Conservation (phyloP, 2,797 vertebrate species). For the Rhodeus uyekii region DNA sequence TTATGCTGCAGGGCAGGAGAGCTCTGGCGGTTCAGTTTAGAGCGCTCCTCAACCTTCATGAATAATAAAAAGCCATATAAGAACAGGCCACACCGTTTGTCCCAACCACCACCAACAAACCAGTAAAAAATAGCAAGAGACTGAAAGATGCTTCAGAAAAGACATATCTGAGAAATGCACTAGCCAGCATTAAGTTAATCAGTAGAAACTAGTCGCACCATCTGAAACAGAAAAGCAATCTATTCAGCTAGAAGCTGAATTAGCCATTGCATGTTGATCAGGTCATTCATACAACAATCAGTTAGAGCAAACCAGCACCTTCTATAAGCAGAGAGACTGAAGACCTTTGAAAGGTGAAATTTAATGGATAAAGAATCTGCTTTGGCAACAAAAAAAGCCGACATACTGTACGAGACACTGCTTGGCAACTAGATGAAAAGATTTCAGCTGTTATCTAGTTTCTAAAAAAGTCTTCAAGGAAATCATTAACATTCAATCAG, state of each 20-base stretch:
- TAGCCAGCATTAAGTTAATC: slow-evolving; percentile 7
- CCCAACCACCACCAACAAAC: slow-evolving; percentile 1
- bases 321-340: slow-evolving; percentile 52
- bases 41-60: slow-evolving; percentile 92
- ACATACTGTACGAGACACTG: neutral
- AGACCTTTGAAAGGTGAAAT: slow-evolving; percentile 25
- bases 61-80: slow-evolving; percentile 20
- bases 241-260: slow-evolving; percentile 27
- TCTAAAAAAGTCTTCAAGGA: neutral
- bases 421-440: neutral
- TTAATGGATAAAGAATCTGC: slow-evolving; percentile 33
- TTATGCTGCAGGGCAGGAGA: slow-evolving; percentile 93
- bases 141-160: neutral
- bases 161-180: neutral
- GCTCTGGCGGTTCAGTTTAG: slow-evolving; percentile 94
- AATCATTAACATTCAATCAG: neutral
- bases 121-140: neutral
- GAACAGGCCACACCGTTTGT: neutral
- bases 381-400: slow-evolving; percentile 18
- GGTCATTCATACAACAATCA: slow-evolving; percentile 49
- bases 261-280: slow-evolving; percentile 57
- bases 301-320: slow-evolving; percentile 57
- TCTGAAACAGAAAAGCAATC: slow-evolving; percentile 29
- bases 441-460: neutral
- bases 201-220: slow-evolving; percentile 18